These are phyloP conservation scores for Drosophila formosana DNA, from an alignment of 2,888 invertebrate genomes.

Conservation along the genomic window DNA sequence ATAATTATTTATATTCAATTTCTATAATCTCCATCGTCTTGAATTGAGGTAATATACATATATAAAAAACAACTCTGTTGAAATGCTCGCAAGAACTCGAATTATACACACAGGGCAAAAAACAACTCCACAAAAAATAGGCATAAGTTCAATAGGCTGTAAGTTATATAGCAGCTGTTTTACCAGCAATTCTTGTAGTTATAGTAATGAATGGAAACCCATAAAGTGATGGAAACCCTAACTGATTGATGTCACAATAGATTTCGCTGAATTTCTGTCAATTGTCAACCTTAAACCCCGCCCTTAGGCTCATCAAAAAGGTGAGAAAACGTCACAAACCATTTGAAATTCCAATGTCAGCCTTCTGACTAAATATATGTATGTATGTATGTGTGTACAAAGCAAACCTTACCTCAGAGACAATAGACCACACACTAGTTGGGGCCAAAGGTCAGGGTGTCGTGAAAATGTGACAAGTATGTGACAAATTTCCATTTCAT, in stretches of 20 bases:
- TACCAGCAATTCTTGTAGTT: no score
- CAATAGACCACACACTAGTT: conserved; percentile 6
- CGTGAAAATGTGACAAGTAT: conserved; percentile 11
- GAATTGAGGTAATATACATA: no score
- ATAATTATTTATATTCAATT: no score
- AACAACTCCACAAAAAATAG: not conserved
- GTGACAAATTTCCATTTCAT: conserved; percentile 41
- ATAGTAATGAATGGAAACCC: not conserved
- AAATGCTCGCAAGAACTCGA: not conserved
- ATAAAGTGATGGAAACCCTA: not conserved
- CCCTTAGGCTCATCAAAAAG: not conserved
- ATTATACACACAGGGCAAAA: no score
- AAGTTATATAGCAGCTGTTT: not conserved
- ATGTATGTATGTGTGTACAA: not conserved
- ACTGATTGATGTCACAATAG: conserved; percentile 2
- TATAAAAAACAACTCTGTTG: not conserved
- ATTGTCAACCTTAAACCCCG: not conserved
- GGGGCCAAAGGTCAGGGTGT: conserved; percentile 34
- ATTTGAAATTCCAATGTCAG: conserved; percentile 45
- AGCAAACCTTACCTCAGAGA: conserved; percentile 1
- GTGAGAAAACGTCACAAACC: conserved; percentile 13
- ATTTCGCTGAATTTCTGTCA: not conserved
- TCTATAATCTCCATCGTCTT: no score
- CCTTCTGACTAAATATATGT: conserved; percentile 1
- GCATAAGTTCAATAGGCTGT: not conserved